Evolutionary conservation across 1,140 invertebrate species (phyloP).

Genomic region (Galleria mellonella): DNA sequence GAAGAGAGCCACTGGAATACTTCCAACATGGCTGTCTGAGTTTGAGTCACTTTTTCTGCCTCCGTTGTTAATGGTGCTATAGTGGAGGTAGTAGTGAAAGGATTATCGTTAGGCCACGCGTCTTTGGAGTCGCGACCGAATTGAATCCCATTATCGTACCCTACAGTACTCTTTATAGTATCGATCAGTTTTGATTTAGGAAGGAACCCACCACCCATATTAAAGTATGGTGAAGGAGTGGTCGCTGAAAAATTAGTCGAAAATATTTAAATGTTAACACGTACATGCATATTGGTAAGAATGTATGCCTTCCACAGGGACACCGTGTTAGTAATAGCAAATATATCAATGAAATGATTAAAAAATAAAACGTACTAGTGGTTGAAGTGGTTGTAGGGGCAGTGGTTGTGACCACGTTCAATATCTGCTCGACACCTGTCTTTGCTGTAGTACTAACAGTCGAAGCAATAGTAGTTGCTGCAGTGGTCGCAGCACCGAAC

Average conservation of each 20-base stretch:
- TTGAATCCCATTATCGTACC: constrained; percentile 46
- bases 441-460: constrained; percentile 67
- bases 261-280: constrained; percentile 38
- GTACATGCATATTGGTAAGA: constrained; percentile 43
- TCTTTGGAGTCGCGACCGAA: constrained; percentile 51
- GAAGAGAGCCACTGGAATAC: constrained; percentile 70
- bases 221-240: constrained; percentile 56
- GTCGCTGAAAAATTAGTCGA: constrained; percentile 64
- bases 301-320: constrained; percentile 7
- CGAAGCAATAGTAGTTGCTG: constrained; percentile 50
- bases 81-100: constrained; percentile 66
- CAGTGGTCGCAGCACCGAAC: constrained; percentile 53
- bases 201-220: constrained; percentile 48
- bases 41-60: constrained; percentile 56
- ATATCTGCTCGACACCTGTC: constrained; percentile 67
- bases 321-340: constrained; percentile 13
- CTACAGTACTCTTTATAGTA: constrained; percentile 59
- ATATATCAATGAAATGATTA: constrained; percentile 2
- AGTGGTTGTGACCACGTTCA: constrained; percentile 64
- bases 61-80: constrained; percentile 54
- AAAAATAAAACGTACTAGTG: constrained; percentile 48
- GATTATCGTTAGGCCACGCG: constrained; percentile 70
- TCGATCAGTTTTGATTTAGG: constrained; percentile 64
- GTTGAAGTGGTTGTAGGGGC: constrained; percentile 63
- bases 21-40: constrained; percentile 72